Evolutionary conservation across 2,888 invertebrate genomes (phyloP).

Genomic region (Trimorus sp.): DNA sequence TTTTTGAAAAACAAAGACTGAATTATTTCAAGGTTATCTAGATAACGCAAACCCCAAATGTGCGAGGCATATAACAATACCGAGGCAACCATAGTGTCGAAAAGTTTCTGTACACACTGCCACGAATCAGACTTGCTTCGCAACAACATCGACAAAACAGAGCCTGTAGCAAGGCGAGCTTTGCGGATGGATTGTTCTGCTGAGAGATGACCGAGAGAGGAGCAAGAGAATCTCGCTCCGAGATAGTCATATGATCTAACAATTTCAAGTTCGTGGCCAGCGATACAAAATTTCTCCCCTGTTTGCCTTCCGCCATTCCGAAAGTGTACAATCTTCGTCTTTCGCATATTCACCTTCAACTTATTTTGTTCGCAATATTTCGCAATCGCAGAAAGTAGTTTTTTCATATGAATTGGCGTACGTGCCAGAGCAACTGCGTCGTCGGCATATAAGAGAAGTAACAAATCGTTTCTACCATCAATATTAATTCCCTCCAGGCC

Average conservation of each 20-base stretch:
- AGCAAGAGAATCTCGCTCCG: not conserved
- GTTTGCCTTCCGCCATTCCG: not conserved
- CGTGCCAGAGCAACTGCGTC: not conserved
- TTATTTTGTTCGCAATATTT: not conserved
- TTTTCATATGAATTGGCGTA: not conserved
- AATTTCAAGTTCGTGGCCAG: not conserved
- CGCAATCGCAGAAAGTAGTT: not conserved
- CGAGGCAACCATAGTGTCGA: not conserved
- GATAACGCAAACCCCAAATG: conserved; percentile 4
- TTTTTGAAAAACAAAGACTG: not conserved
- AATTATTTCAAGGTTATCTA: not conserved
- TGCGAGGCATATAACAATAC: not conserved
- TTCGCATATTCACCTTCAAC: not conserved
- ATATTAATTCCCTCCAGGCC: not conserved
- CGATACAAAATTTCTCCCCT: not conserved
- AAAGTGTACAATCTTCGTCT: not conserved
- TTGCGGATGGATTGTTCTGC: not conserved
- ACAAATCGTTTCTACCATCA: not conserved
- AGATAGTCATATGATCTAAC: not conserved
- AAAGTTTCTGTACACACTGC: not conserved
- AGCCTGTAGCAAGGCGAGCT: not conserved
- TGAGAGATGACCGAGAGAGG: not conserved
- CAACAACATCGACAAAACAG: not conserved
- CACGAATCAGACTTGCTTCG: not conserved
- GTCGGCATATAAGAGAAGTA: not conserved